Conservation (phyloP, 2,113 vertebrate genomes). For the Cathartes aura region DNA sequence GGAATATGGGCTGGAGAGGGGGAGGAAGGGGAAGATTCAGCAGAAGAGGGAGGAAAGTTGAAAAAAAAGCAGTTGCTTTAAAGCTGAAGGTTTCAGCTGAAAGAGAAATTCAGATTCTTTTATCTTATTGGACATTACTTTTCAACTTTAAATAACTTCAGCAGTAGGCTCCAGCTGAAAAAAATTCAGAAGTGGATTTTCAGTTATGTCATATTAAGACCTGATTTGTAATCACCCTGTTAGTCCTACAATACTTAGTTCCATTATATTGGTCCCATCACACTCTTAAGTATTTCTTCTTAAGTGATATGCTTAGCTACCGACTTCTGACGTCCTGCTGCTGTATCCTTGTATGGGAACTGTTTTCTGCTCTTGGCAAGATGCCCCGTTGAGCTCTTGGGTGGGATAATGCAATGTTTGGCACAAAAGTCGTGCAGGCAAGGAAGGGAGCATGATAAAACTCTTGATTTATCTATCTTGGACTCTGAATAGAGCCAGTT, state of each 20-base stretch:
- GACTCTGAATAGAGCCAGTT: background rate
- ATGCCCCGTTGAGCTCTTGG: background rate
- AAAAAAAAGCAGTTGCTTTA: background rate
- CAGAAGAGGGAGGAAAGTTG: background rate
- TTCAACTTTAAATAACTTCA: background rate
- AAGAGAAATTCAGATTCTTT: background rate
- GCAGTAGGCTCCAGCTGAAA: background rate
- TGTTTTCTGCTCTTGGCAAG: background rate
- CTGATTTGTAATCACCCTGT: background rate
- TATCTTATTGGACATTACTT: background rate
- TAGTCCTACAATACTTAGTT: background rate
- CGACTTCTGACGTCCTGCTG: background rate
- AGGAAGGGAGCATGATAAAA: background rate
- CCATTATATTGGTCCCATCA: background rate
- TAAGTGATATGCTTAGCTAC: background rate
- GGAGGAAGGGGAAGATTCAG: background rate
- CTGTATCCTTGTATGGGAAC: background rate
- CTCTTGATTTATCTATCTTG: background rate
- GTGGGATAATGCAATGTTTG: background rate
- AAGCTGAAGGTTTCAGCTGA: background rate
- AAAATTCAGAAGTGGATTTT: background rate
- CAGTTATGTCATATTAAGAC: background rate
- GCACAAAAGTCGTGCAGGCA: background rate
- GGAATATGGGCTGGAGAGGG: background rate
- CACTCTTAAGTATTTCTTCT: background rate